Conservation (phyloP, 2,797 vertebrate genomes). For the Tenualosa thibaudeaui region DNA sequence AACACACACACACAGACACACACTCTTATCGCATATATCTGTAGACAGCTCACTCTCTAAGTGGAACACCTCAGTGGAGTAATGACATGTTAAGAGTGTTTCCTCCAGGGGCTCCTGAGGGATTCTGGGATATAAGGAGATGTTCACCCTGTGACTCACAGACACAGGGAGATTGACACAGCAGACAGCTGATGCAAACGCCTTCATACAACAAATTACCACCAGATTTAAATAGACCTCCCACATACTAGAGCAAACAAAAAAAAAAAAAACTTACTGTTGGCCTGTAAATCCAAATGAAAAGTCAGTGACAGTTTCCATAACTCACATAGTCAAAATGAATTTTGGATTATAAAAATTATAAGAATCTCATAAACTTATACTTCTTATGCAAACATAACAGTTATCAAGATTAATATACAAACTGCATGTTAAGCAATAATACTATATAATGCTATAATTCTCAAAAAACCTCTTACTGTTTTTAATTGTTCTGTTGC, state of each 20-base stretch:
- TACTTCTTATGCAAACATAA: too few relatives aligned
- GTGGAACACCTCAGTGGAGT: not conserved
- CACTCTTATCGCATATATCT: not conserved
- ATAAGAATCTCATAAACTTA: too few relatives aligned
- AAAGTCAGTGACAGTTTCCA: too few relatives aligned
- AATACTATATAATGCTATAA: too few relatives aligned
- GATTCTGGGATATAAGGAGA: not conserved
- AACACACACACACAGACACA: not conserved
- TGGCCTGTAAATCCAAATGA: too few relatives aligned
- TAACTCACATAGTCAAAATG: too few relatives aligned
- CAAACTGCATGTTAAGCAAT: too few relatives aligned
- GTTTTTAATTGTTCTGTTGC: too few relatives aligned
- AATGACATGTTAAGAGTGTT: conserved; percentile 27
- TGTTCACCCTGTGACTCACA: not conserved
- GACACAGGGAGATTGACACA: not conserved
- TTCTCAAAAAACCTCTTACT: too few relatives aligned
- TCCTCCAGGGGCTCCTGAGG: not conserved
- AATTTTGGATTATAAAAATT: too few relatives aligned
- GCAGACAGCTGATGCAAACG: not conserved
- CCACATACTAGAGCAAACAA: not conserved
- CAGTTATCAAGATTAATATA: too few relatives aligned
- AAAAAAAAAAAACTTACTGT: not conserved
- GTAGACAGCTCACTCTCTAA: not conserved
- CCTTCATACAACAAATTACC: conserved; percentile 10
- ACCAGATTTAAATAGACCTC: not conserved